A percentile compares a stretch with the other conserved stretches of the same genome.
Evolutionary conservation across 1,140 invertebrate genomes (phyloP).

Genomic region (Acyrthosiphon pisum): DNA sequence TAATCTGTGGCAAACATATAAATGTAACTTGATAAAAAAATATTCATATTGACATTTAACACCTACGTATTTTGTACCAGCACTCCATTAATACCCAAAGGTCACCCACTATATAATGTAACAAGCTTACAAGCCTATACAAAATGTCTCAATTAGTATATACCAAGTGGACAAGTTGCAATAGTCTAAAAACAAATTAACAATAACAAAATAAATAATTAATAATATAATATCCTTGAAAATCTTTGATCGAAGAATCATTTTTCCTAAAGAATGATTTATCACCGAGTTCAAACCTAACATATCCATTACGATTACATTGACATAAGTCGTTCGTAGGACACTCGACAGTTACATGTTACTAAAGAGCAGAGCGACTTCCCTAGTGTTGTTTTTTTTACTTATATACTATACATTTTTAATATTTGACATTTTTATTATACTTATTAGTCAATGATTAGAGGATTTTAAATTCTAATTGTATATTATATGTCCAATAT

Average conservation of each 20-base stretch:
- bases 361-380: no score
- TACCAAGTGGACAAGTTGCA: neutral
- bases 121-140: neutral
- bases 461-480: no score
- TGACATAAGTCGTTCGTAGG: neutral
- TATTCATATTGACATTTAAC: neutral
- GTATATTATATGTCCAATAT: no score
- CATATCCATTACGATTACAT: neutral
- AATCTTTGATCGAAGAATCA: neutral
- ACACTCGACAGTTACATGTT: neutral
- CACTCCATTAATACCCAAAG: neutral
- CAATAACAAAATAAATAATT: neutral
- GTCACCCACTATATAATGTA: no score
- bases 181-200: neutral
- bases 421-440: no score
- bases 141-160: neutral
- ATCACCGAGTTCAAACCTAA: neutral
- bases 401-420: no score
- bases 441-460: no score
- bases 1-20: no score
- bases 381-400: no score
- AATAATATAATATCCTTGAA: neutral
- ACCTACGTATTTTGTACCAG: neutral
- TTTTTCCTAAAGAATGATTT: neutral
- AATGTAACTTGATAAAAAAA: no score